phyloP scores from a whole-genome alignment of 2,888 invertebrate species.

The Keiferia lycopersicella region DNA sequence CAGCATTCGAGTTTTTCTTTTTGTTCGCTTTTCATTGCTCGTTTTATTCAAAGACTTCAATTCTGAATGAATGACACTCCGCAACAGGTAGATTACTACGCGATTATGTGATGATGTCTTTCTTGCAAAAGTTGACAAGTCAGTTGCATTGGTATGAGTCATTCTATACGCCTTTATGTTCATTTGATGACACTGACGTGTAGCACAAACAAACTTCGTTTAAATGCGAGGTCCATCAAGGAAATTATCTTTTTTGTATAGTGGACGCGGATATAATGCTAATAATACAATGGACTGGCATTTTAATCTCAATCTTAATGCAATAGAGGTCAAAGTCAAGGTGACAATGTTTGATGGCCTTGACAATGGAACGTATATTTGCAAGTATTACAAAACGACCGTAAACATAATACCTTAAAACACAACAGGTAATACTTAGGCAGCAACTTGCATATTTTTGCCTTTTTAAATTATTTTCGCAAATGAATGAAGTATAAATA shows the following conservation, averaged over 20 bases:
- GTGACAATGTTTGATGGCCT: constrained; percentile 8
- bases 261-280: constrained; percentile 7
- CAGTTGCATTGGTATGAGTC: constrained; percentile 19
- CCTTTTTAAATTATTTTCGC: not conserved
- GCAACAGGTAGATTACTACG: not conserved
- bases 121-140: not conserved
- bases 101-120: not conserved
- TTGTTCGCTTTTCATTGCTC: constrained; percentile 27
- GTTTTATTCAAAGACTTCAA: constrained; percentile 17
- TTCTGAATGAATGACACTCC: not conserved
- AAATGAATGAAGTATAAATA: too few species aligned
- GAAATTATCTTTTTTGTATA: constrained; percentile 27
- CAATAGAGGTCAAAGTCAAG: constrained; percentile 27
- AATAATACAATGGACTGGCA: not conserved
- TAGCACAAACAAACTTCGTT: not conserved
- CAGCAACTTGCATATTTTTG: too few species aligned
- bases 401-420: too few species aligned
- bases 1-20: constrained; percentile 14
- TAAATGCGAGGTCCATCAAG: not conserved
- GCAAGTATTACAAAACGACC: not conserved
- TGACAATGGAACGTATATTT: not conserved
- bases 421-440: too few species aligned
- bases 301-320: not conserved
- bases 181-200: constrained; percentile 19
- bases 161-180: constrained; percentile 15